phyloP scores from a whole-genome alignment of 2,888 invertebrate species.

The Caradrina kadenii region DNA sequence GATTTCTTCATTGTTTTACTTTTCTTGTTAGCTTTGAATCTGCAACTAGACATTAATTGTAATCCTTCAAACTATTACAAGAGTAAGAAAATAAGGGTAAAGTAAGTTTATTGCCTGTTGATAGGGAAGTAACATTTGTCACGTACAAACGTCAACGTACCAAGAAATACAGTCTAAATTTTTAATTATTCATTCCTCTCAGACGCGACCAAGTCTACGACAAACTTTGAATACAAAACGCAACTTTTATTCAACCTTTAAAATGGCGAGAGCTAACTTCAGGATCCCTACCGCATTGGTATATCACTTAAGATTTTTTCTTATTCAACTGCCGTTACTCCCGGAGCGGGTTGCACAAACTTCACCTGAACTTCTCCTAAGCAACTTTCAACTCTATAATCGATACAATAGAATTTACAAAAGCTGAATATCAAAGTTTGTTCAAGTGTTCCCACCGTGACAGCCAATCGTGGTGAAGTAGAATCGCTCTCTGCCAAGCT shows the following conservation, averaged over 20 bases:
- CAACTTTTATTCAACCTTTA: constrained; percentile 55
- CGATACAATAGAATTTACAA: constrained; percentile 11
- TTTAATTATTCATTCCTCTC: constrained; percentile 36
- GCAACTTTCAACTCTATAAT: constrained; percentile 41
- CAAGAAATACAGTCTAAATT: constrained; percentile 31
- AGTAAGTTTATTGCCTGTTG: background rate
- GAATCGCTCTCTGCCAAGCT: constrained; percentile 59
- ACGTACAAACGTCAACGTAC: constrained; percentile 12
- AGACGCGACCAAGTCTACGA: constrained; percentile 20
- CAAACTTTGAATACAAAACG: constrained; percentile 57
- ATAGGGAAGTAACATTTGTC: constrained; percentile 4
- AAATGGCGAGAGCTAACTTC: constrained; percentile 50
- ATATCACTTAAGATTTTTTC: constrained; percentile 73
- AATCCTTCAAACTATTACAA: no score
- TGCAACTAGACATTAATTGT: no score
- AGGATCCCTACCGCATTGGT: constrained; percentile 56
- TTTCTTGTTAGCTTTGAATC: no score
- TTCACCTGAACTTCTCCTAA: constrained; percentile 28
- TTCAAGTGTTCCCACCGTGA: constrained; percentile 62
- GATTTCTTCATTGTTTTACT: no score
- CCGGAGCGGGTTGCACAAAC: constrained; percentile 53
- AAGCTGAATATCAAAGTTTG: constrained; percentile 42
- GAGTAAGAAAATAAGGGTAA: background rate
- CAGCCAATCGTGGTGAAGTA: constrained; percentile 68
- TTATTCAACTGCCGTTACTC: constrained; percentile 72